phyloP scores from a whole-genome alignment of 2,888 invertebrate species.

The Eilema sororculum region DNA sequence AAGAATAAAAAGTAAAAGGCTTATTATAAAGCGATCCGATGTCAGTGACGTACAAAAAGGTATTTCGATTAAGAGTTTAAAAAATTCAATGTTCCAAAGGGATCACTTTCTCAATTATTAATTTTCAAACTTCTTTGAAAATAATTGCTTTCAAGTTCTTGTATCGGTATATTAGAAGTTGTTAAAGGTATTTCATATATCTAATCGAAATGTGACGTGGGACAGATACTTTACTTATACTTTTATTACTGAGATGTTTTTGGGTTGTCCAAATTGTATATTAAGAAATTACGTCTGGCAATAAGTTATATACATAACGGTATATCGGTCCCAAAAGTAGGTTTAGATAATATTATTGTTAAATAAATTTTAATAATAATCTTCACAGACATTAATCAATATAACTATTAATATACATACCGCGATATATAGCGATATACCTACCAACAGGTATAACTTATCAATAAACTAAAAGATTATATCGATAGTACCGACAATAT shows the following conservation, averaged over 20 bases:
- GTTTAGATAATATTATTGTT: too few relatives aligned
- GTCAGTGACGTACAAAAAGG: conserved; percentile 50
- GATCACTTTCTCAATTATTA: conserved; percentile 64
- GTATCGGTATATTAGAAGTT: conserved; percentile 17
- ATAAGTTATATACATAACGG: too few relatives aligned
- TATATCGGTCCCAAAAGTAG: too few relatives aligned
- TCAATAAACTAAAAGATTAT: background rate
- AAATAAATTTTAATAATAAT: background rate
- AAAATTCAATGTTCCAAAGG: conserved; percentile 65
- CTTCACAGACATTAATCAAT: background rate
- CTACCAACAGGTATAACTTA: background rate
- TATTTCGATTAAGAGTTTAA: conserved; percentile 50
- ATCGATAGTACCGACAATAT: background rate
- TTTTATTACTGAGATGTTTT: background rate
- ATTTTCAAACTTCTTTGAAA: conserved; percentile 46
- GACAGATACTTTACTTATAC: too few relatives aligned
- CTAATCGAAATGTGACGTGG: background rate
- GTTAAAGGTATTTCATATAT: background rate
- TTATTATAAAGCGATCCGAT: conserved; percentile 50
- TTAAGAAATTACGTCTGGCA: too few relatives aligned
- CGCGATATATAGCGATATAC: background rate
- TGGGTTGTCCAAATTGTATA: background rate
- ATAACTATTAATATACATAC: background rate
- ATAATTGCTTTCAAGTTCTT: conserved; percentile 41
- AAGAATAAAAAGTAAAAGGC: conserved; percentile 52